Percentiles rank a stretch among this genome's conserved stretches.
These are phyloP conservation scores for Meliscaeva auricollis DNA, from an alignment of 2,888 invertebrate species.

Conservation along the genomic window DNA sequence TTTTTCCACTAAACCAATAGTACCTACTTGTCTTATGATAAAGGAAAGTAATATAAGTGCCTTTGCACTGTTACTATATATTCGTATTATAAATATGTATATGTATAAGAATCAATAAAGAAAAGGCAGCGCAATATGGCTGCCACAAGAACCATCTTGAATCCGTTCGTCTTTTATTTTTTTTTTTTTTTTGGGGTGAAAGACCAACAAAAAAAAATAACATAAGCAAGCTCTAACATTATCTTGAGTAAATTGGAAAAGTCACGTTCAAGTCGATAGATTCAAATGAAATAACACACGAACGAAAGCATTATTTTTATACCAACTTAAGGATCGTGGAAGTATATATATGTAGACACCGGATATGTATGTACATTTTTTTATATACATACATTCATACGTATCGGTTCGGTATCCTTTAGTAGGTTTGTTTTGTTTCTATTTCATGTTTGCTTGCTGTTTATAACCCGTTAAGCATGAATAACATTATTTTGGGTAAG, in stretches of 20 bases:
- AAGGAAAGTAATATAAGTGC: too few species aligned
- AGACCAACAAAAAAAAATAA: neutral
- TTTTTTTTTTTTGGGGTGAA: neutral
- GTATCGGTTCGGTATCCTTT: too few species aligned
- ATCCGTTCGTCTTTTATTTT: neutral
- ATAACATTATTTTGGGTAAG: constrained; percentile 54
- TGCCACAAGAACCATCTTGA: constrained; percentile 29
- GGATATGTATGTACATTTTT: neutral
- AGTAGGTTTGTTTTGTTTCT: constrained; percentile 49
- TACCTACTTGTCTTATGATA: too few species aligned
- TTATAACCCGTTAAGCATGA: constrained; percentile 64
- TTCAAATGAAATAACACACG: constrained; percentile 49
- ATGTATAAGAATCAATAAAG: constrained; percentile 15
- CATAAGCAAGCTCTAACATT: constrained; percentile 15
- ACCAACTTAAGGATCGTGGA: constrained; percentile 22
- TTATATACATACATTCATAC: too few species aligned
- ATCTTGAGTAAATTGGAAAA: constrained; percentile 54
- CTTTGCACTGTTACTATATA: neutral
- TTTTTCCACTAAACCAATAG: too few species aligned
- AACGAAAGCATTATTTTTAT: constrained; percentile 65
- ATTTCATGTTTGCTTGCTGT: constrained; percentile 56
- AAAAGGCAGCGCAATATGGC: constrained; percentile 16
- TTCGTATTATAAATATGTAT: neutral
- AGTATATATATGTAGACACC: neutral
- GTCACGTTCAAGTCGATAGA: constrained; percentile 61